These are phyloP conservation scores for Noctua janthe DNA, from an alignment of 2,888 invertebrate genomes.

Conservation along the genomic window DNA sequence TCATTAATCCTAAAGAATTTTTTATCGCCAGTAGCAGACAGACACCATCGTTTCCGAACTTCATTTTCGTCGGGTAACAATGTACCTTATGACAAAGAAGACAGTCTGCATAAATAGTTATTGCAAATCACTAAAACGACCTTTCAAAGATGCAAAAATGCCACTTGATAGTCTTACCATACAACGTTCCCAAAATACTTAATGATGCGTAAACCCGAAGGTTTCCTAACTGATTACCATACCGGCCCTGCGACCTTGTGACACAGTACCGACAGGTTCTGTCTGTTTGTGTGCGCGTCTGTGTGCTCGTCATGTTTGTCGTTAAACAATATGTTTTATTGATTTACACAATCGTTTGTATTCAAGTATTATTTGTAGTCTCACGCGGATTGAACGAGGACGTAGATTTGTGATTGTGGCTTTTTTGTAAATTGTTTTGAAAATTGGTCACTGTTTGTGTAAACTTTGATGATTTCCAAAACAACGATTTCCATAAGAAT, in stretches of 20 bases:
- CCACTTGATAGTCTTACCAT: background rate
- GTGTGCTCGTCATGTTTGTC: constrained; percentile 49
- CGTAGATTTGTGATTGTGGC: background rate
- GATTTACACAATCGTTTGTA: constrained; percentile 58
- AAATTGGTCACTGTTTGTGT: background rate
- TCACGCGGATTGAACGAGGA: constrained; percentile 12
- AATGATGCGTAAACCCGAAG: constrained; percentile 14
- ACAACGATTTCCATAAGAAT: background rate
- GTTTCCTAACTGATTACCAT: constrained; percentile 53
- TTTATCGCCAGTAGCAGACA: no score
- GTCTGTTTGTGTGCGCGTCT: constrained; percentile 26
- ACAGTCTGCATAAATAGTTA: background rate
- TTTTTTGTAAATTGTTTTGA: background rate
- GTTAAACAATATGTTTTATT: constrained; percentile 54
- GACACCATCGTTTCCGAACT: no score
- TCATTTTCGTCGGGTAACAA: no score
- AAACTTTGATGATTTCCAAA: background rate
- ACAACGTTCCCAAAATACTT: constrained; percentile 35
- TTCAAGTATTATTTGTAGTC: constrained; percentile 39
- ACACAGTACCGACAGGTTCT: constrained; percentile 49
- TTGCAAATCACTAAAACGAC: background rate
- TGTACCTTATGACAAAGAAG: background rate
- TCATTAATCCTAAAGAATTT: no score
- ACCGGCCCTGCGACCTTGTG: constrained; percentile 58
- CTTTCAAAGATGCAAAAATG: constrained; percentile 14